A percentile compares a stretch with the other conserved stretches of the same genome.
Evolutionary conservation across 2,113 vertebrate species (phyloP).

Genomic region (Loxodonta africana): DNA sequence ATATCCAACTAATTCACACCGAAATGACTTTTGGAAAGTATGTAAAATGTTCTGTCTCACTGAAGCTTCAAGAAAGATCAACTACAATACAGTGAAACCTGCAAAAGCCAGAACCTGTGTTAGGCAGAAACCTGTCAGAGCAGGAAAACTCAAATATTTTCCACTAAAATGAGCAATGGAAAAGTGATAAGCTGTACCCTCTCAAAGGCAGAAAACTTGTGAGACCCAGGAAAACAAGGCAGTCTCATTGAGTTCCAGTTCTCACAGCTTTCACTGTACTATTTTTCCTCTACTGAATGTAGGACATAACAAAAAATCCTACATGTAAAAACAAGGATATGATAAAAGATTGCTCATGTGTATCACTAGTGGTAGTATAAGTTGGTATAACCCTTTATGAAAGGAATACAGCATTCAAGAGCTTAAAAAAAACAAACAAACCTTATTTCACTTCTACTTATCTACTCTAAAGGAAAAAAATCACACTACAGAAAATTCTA

Average conservation of each 20-base stretch:
- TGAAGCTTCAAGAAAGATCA: conserved; percentile 46
- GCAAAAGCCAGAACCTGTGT: neutral
- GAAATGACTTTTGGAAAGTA: conserved; percentile 49
- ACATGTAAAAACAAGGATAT: neutral
- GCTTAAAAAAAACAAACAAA: neutral
- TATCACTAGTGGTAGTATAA: neutral
- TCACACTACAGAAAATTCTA: conserved; percentile 45
- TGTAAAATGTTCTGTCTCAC: neutral
- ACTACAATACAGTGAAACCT: conserved; percentile 20
- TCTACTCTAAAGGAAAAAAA: neutral
- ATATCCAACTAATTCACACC: conserved; percentile 5
- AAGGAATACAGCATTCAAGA: conserved; percentile 24
- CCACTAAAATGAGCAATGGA: neutral
- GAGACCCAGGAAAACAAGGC: neutral
- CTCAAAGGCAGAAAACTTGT: neutral
- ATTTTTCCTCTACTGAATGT: neutral
- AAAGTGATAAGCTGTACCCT: neutral
- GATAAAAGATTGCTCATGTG: neutral
- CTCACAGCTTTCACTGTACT: neutral
- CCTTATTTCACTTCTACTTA: conserved; percentile 6
- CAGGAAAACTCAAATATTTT: neutral
- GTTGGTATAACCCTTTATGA: neutral
- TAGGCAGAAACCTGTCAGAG: neutral
- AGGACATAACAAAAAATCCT: conserved; percentile 20
- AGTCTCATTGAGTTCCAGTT: neutral